Evolutionary conservation across 2,888 invertebrate genomes (phyloP), one percentile per base, ranked within the genome.

Genomic region (Mythimna ferrago): DNA sequence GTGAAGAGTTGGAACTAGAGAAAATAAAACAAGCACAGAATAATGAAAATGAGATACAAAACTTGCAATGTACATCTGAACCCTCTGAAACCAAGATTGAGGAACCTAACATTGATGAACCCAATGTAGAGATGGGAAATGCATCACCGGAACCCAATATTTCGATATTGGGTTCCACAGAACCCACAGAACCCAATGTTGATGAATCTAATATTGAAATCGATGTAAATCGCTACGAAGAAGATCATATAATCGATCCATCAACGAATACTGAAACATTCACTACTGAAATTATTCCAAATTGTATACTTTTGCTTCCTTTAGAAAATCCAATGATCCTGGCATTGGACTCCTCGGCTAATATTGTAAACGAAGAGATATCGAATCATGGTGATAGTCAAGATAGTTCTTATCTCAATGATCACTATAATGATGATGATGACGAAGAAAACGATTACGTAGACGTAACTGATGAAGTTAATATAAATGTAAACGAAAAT

Each of bases 1-100:
- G 92, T 7, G 95, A 96, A 88, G 96, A 96, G 86, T 79, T 89
- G 21, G 93, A 94, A 83, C 71, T 90, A 9, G 89, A 91, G 66
- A 91, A 87, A 70, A 78, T 71, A 0, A 89, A 88, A 74, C 75
- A 80, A 73, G 70, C 79, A n/a, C 53, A 78, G 74, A 68, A 58
- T 53, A 58, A 53, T 70, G 21, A 74, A 51, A 75, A 73, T 58
- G 78, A 81, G 35, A 80, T 81, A 62, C 80, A 83, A 67, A 87
- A 80, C 64, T 81, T 82, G 48, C 86, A 89, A 48, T 89, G 88
- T 48, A 86, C 89, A 35, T 81, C 89, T 5, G 83, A 86, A 48
- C 58, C 19, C 82, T 38, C 51, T 11, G 78, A 68, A 69, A 51
- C 82, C 53, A 82, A 78, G 56, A 32, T 73, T 62, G 89, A 89